phyloP scores from a whole-genome alignment of 2,113 vertebrate genomes.

The Pogonocichla stellata region DNA sequence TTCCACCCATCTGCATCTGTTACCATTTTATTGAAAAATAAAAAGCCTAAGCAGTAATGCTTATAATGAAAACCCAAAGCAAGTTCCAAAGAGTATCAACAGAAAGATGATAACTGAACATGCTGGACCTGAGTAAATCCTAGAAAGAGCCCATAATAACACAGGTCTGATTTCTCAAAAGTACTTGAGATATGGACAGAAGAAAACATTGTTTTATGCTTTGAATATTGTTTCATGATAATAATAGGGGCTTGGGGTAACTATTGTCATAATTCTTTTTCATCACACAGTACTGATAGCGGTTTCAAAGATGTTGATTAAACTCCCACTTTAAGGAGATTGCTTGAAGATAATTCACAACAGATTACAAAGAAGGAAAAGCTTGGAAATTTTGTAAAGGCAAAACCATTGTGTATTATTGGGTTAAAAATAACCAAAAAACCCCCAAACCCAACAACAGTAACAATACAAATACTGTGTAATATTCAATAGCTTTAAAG shows the following conservation, averaged over 20 bases:
- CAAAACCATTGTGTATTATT: not conserved
- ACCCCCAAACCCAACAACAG: not conserved
- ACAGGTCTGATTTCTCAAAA: not conserved
- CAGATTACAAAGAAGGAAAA: not conserved
- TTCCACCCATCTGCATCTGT: not conserved
- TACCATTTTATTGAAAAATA: not conserved
- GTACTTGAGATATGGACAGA: not conserved
- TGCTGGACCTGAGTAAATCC: not conserved
- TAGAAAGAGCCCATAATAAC: not conserved
- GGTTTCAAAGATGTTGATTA: not conserved
- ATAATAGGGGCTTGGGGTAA: not conserved
- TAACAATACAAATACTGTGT: not conserved
- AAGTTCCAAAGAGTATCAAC: not conserved
- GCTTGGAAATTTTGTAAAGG: not conserved
- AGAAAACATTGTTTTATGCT: not conserved
- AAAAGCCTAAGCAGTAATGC: not conserved
- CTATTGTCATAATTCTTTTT: not conserved
- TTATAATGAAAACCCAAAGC: not conserved
- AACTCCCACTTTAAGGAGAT: not conserved
- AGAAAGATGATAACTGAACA: not conserved
- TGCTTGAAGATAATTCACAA: not conserved
- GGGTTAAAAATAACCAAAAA: not conserved
- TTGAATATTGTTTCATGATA: not conserved
- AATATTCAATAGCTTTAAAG: not conserved
- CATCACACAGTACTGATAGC: not conserved